Evolutionary conservation across 2,797 vertebrate species (phyloP).

Genomic region (Periparus ater): DNA sequence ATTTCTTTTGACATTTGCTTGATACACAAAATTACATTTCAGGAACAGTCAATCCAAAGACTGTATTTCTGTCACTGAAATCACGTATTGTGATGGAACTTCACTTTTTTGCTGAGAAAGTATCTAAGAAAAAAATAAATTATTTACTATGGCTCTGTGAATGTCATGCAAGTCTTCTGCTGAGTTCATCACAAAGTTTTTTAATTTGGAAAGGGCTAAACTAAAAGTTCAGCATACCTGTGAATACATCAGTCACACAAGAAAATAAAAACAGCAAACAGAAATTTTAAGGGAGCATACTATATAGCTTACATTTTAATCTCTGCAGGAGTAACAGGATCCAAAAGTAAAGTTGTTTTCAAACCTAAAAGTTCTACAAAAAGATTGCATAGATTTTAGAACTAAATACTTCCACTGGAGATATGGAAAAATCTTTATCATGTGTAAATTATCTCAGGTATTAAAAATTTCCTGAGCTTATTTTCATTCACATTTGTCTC

Average conservation of each 20-base stretch:
- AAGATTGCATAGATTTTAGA: background rate
- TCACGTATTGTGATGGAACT: background rate
- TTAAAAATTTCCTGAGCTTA: background rate
- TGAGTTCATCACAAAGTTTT: background rate
- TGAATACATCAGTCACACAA: background rate
- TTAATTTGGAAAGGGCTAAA: background rate
- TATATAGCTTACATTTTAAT: background rate
- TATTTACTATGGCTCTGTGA: background rate
- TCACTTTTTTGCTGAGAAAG: background rate
- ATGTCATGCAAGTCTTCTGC: background rate
- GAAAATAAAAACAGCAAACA: background rate
- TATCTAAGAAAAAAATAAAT: background rate
- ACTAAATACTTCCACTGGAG: background rate
- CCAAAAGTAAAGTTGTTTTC: background rate
- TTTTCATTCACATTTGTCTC: background rate
- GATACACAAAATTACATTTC: slow-evolving; percentile 9
- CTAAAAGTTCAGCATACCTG: background rate
- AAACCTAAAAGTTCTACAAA: background rate
- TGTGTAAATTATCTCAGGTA: background rate
- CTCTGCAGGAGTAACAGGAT: background rate
- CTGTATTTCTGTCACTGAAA: background rate
- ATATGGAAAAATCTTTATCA: background rate
- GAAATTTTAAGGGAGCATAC: background rate
- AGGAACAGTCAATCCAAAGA: slow-evolving; percentile 23
- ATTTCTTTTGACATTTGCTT: slow-evolving; percentile 14